Evolutionary conservation across 2,888 invertebrate genomes (phyloP).

Genomic region (Mythimna impura): DNA sequence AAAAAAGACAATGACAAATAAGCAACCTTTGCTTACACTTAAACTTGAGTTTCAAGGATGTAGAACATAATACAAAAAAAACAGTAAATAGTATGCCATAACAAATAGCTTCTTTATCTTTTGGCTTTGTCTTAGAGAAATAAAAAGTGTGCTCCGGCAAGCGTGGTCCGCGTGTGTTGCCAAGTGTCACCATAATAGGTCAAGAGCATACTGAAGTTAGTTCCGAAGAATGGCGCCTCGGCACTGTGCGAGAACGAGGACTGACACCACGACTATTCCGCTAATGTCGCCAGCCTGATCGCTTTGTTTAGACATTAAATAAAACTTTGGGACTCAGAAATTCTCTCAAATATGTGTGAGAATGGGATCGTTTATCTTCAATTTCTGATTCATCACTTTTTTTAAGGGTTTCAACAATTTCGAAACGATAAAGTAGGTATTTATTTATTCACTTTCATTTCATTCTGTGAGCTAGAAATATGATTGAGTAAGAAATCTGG

Average conservation of each 20-base stretch:
- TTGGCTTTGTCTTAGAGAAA: constrained; percentile 41
- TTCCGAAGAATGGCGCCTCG: constrained; percentile 31
- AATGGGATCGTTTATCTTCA: constrained; percentile 14
- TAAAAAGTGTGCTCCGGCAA: constrained; percentile 47
- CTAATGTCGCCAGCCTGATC: constrained; percentile 28
- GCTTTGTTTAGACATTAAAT: constrained; percentile 31
- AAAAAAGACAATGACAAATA: constrained; percentile 21
- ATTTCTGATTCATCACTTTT: constrained; percentile 22
- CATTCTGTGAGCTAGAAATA: neutral
- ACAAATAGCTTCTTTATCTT: constrained; percentile 43
- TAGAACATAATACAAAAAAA: neutral
- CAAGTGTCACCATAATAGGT: constrained; percentile 58
- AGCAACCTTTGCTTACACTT: constrained; percentile 3
- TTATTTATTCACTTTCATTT: neutral
- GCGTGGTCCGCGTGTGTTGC: constrained; percentile 53
- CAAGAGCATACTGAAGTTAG: constrained; percentile 53
- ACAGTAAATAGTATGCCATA: constrained; percentile 27
- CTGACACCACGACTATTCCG: constrained; percentile 36
- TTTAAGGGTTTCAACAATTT: constrained; percentile 12
- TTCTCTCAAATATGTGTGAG: neutral
- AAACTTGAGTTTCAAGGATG: constrained; percentile 28
- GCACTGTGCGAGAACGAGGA: constrained; percentile 5
- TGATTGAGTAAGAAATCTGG: neutral
- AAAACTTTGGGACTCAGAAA: constrained; percentile 10
- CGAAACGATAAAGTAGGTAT: neutral